These are phyloP conservation scores for Acrobasis repandana DNA, from an alignment of 2,888 invertebrate genomes.

Conservation along the genomic window DNA sequence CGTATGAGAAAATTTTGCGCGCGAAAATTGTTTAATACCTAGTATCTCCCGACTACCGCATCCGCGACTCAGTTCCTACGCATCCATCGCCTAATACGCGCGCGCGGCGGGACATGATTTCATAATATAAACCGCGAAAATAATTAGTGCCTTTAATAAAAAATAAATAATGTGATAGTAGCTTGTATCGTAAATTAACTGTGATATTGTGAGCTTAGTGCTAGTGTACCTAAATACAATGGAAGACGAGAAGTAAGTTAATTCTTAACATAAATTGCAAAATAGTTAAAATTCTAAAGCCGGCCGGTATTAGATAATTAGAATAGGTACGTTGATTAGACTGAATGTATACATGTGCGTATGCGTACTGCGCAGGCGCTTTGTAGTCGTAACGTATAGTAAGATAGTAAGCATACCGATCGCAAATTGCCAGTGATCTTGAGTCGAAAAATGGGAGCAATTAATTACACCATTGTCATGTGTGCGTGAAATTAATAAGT, in stretches of 20 bases:
- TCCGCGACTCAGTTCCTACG: conserved; percentile 4
- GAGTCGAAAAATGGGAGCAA: neutral
- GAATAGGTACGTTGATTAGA: neutral
- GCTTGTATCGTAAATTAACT: conserved; percentile 38
- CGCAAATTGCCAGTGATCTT: neutral
- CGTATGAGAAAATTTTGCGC: conserved; percentile 9
- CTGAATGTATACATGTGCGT: neutral
- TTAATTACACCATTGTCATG: no score
- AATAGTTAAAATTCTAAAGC: neutral
- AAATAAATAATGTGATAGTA: conserved; percentile 44
- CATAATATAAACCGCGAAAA: conserved; percentile 4
- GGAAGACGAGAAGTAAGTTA: conserved; percentile 69
- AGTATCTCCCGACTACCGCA: neutral
- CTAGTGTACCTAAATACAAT: conserved; percentile 46
- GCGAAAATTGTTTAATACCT: conserved; percentile 9
- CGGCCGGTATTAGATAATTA: neutral
- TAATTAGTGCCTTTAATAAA: conserved; percentile 31
- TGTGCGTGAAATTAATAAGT: no score
- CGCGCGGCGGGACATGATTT: neutral
- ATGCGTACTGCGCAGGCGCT: neutral
- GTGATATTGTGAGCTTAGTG: conserved; percentile 58
- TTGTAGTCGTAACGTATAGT: neutral
- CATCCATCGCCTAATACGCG: neutral
- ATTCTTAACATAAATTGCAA: conserved; percentile 9
- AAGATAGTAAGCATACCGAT: conserved; percentile 3